A percentile compares a stretch with the other conserved stretches of the same genome.
These are phyloP conservation scores for Halisarca cf. caerulea DNA, from an alignment of 37 sponge, comb jelly and placozoan genomes.

Conservation along the genomic window DNA sequence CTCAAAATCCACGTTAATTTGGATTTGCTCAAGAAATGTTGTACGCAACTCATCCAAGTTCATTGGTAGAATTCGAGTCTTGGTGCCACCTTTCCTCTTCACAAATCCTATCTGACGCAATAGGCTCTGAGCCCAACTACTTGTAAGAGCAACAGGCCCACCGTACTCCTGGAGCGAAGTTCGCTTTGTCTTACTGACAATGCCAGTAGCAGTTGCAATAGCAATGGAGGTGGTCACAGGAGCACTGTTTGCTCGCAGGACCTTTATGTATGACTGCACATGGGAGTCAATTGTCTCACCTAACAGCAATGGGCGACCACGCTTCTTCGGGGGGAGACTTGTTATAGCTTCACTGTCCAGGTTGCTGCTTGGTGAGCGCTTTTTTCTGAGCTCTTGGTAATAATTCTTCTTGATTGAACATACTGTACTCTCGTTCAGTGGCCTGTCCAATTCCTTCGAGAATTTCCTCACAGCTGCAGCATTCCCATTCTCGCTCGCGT, in stretches of 20 bases:
- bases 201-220: conserved; percentile 26
- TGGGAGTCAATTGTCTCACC: conserved; percentile 31
- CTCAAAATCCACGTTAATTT: background rate
- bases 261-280: conserved; percentile 29
- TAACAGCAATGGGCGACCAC: conserved; percentile 30
- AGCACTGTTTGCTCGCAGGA: conserved; percentile 28
- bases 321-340: conserved; percentile 28
- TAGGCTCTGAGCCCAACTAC: conserved; percentile 32
- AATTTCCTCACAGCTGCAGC: conserved; percentile 35
- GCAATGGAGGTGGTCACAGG: conserved; percentile 30
- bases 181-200: conserved; percentile 12
- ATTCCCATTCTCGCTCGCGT: conserved; percentile 14
- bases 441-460: conserved; percentile 15
- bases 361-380: background rate
- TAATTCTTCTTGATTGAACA: conserved; percentile 28
- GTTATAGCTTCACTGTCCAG: conserved; percentile 3
- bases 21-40: conserved; percentile 25
- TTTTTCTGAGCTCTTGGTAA: conserved; percentile 18
- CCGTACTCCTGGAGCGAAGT: conserved; percentile 16
- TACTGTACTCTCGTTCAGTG: conserved; percentile 31
- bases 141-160: conserved; percentile 26
- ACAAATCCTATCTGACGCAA: conserved; percentile 31
- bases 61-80: conserved; percentile 20
- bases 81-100: conserved; percentile 36
- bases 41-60: conserved; percentile 14